Percentiles rank a stretch among this genome's conserved stretches.
These are phyloP conservation scores for Pedicia rivosa DNA, from an alignment of 2,888 invertebrate species.

Conservation along the genomic window DNA sequence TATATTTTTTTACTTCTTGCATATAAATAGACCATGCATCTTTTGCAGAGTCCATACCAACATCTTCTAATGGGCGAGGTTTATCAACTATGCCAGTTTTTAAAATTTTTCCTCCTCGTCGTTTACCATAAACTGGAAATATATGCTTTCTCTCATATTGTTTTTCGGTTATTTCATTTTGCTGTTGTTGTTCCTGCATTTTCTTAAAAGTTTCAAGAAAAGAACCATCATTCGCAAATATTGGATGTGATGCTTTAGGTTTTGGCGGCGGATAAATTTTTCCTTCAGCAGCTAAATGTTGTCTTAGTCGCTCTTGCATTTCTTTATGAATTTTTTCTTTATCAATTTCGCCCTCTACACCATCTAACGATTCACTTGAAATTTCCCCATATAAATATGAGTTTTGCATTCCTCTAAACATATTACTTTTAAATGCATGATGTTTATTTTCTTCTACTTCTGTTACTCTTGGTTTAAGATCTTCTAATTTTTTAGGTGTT, in stretches of 20 bases:
- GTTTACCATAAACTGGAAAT: slow-evolving; percentile 51
- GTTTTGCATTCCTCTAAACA: neutral
- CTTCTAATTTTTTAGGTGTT: too few species aligned
- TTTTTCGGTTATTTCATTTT: too few species aligned
- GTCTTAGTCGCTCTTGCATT: slow-evolving; percentile 28
- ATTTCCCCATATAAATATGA: neutral
- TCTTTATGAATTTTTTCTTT: slow-evolving; percentile 29
- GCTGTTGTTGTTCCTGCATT: slow-evolving; percentile 49
- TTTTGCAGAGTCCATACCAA: slow-evolving; percentile 36
- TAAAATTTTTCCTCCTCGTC: slow-evolving; percentile 70
- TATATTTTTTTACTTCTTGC: slow-evolving; percentile 85
- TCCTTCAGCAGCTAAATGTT: slow-evolving; percentile 26
- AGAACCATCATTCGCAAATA: slow-evolving; percentile 62
- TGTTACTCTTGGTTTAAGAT: too few species aligned
- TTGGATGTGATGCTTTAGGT: slow-evolving; percentile 38
- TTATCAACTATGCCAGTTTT: slow-evolving; percentile 86
- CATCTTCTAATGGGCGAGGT: slow-evolving; percentile 40
- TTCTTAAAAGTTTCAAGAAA: slow-evolving; percentile 85
- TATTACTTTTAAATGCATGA: neutral
- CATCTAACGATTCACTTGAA: slow-evolving; percentile 18
- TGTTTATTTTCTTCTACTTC: too few species aligned
- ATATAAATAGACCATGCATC: slow-evolving; percentile 90
- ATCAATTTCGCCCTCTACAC: slow-evolving; percentile 25
- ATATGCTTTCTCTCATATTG: too few species aligned
- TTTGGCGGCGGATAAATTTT: slow-evolving; percentile 39